These are phyloP conservation scores for Torymus tubicola DNA, from an alignment of 2,888 invertebrate genomes.

Conservation along the genomic window DNA sequence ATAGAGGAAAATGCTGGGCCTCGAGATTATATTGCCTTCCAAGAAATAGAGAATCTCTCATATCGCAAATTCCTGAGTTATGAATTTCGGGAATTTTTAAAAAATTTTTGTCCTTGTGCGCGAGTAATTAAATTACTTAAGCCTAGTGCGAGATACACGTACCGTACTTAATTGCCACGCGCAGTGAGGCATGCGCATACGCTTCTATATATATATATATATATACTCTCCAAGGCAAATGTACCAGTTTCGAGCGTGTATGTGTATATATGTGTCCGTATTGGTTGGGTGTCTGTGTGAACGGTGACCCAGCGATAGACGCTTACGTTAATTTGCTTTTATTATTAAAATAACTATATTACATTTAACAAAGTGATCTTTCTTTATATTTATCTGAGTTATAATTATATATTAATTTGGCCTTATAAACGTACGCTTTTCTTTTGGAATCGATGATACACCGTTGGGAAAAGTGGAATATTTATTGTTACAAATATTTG, in stretches of 20 bases:
- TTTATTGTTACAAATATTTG: too few species aligned
- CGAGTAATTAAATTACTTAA: constrained; percentile 46
- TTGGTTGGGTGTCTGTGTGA: neutral
- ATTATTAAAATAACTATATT: constrained; percentile 55
- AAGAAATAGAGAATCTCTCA: neutral
- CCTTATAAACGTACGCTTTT: constrained; percentile 40
- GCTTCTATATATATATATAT: constrained; percentile 27
- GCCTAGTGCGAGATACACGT: neutral
- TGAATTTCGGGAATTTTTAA: constrained; percentile 25
- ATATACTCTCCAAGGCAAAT: constrained; percentile 37
- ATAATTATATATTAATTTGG: constrained; percentile 48
- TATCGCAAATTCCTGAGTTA: constrained; percentile 25
- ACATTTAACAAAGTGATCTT: constrained; percentile 45
- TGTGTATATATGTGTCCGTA: too few species aligned
- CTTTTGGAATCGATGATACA: constrained; percentile 39
- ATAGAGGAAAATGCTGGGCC: too few species aligned
- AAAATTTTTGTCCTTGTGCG: constrained; percentile 39
- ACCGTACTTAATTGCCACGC: constrained; percentile 18
- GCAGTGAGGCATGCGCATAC: constrained; percentile 20
- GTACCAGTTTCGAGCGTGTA: neutral
- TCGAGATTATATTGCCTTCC: too few species aligned
- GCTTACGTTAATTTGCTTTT: constrained; percentile 28
- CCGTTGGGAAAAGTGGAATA: constrained; percentile 32
- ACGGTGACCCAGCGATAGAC: constrained; percentile 30
- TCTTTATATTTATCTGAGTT: constrained; percentile 18